Conservation (phyloP, 2,888 invertebrate genomes). For the Pycnomerus fuliginosus region DNA sequence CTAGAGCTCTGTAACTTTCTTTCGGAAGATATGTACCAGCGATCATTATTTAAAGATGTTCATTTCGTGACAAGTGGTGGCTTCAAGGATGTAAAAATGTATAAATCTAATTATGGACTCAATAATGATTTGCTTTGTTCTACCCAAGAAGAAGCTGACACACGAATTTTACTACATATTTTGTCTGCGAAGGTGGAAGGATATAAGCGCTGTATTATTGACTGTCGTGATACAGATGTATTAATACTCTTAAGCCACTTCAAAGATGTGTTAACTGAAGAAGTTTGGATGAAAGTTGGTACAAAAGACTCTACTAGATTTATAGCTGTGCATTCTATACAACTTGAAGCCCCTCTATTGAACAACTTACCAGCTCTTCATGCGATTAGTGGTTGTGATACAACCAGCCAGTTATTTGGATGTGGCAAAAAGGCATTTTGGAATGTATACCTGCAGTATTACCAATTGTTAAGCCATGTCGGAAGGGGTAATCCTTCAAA, state of each 20-base stretch:
- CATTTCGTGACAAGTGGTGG: constrained; percentile 19
- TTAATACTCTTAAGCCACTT: constrained; percentile 19
- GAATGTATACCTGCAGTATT: constrained; percentile 6
- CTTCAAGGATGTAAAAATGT: constrained; percentile 12
- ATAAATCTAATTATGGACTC: constrained; percentile 14
- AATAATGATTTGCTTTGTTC: constrained; percentile 10
- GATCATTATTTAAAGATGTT: constrained; percentile 1
- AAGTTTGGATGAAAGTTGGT: constrained; percentile 22
- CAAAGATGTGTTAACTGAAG: constrained; percentile 13
- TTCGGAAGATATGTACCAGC: constrained; percentile 6
- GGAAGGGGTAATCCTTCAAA: background rate
- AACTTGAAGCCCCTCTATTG: constrained; percentile 5
- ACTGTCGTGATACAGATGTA: constrained; percentile 22
- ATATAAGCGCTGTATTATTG: no score
- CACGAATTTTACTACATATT: constrained; percentile 24
- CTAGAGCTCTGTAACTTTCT: constrained; percentile 20
- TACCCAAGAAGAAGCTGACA: constrained; percentile 25
- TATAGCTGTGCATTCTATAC: constrained; percentile 20
- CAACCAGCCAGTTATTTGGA: constrained; percentile 24
- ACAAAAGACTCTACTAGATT: constrained; percentile 10
- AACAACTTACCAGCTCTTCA: constrained; percentile 26
- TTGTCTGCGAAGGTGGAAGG: constrained; percentile 15
- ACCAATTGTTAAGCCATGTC: background rate
- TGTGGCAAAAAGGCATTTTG: constrained; percentile 23
- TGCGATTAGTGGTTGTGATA: constrained; percentile 26